A percentile compares a stretch with the other conserved stretches of the same genome.
Conservation (phyloP, 2,888 invertebrate species). For the Hermodice carunculata region DNA sequence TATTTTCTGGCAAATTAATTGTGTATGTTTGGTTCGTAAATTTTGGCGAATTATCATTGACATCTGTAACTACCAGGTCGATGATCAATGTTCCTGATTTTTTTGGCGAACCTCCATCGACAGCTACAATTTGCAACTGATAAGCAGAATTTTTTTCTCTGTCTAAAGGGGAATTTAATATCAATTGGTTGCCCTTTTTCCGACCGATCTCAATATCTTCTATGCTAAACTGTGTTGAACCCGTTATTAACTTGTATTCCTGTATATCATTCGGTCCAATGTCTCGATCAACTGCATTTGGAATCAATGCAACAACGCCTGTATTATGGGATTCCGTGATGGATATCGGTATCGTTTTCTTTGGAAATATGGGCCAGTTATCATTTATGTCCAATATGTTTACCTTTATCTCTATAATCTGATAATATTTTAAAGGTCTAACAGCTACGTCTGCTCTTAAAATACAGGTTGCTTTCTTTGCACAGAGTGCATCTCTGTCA, state of each 20-base stretch:
- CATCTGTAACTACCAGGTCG: slow-evolving; percentile 7
- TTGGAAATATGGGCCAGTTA: slow-evolving; percentile 16
- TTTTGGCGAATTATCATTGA: slow-evolving; percentile 9
- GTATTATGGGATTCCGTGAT: slow-evolving; percentile 8
- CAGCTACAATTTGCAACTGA: slow-evolving; percentile 4
- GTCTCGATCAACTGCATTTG: slow-evolving; percentile 22
- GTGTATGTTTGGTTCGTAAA: slow-evolving; percentile 5
- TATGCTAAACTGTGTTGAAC: neutral
- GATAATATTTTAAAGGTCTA: too few relatives aligned
- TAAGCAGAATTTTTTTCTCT: neutral
- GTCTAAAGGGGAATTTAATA: neutral
- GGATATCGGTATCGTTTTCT: neutral
- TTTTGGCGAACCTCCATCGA: slow-evolving; percentile 2
- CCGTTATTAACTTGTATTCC: slow-evolving; percentile 2
- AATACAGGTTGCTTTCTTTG: too few relatives aligned
- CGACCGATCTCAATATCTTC: neutral
- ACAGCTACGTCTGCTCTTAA: too few relatives aligned
- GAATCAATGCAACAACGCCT: slow-evolving; percentile 6
- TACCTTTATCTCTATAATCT: too few relatives aligned
- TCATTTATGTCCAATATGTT: slow-evolving; percentile 14
- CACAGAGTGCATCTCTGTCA: too few relatives aligned
- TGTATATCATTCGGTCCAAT: slow-evolving; percentile 4
- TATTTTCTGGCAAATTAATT: too few relatives aligned
- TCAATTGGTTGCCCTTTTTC: neutral
- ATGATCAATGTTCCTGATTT: slow-evolving; percentile 8